Evolutionary conservation across 2,797 vertebrate genomes (phyloP).

Genomic region (Acanthopagrus latus): DNA sequence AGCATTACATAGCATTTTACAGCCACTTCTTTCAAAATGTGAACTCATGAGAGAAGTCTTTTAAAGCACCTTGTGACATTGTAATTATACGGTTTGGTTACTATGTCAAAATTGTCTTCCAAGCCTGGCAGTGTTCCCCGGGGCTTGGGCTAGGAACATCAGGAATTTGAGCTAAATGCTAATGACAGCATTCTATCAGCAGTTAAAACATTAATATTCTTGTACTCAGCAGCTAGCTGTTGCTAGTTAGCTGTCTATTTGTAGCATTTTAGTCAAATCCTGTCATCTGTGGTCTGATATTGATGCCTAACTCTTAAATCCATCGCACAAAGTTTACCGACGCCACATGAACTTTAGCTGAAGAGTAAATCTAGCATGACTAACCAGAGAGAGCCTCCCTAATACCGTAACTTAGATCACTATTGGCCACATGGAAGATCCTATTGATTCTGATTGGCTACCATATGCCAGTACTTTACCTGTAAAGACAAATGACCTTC

Average conservation of each 20-base stretch:
- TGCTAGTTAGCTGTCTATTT: neutral
- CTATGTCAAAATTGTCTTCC: no score
- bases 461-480: slow-evolving; percentile 62
- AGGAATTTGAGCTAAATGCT: neutral
- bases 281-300: neutral
- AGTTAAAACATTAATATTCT: neutral
- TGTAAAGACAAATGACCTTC: slow-evolving; percentile 77
- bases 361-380: slow-evolving; percentile 24
- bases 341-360: slow-evolving; percentile 17
- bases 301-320: slow-evolving; percentile 21
- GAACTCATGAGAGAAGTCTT: no score
- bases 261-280: neutral
- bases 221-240: neutral
- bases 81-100: no score
- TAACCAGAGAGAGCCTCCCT: slow-evolving; percentile 23
- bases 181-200: neutral
- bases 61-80: no score
- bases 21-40: no score
- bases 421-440: slow-evolving; percentile 39
- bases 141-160: neutral
- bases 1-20: no score
- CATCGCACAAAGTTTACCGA: neutral
- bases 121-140: no score
- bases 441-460: slow-evolving; percentile 59
- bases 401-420: slow-evolving; percentile 40